Base-by-base conservation (phyloP, 1,140 invertebrate species). In the Anagrus nilaparvatae region DNA sequence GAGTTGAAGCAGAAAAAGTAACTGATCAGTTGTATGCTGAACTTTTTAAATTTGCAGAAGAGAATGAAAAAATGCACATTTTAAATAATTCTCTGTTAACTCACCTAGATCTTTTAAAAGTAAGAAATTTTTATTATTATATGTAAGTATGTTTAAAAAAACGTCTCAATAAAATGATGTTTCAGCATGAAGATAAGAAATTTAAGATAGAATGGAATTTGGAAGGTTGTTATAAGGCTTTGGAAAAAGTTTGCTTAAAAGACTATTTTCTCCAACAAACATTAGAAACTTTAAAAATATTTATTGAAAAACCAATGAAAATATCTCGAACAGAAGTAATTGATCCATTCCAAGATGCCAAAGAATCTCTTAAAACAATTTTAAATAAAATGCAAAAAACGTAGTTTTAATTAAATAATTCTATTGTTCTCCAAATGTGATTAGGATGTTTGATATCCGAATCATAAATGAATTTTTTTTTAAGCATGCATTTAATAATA, bases 31-130 rank as follows among this genome's bases (percentile, higher is more conserved):
- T 85, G 10, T 79, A 76, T 41, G 63, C 69, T 44, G 69, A 77
- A 40, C 54, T 79, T 10, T 78, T 81, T 51, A 63, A 65, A 5
- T 72, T 71, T 56, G 74, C 73, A 2, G 49, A 66, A 34, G 59
- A 63, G 20, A 60, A 58, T n/a, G 59, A 74, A 40, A 52, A 69
- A 46, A 56, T 70, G 25, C 65, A 73, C 1, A 51, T 65, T 25
- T 64, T 83, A 3, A 73, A 76, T 43, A 85, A 87, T 54, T 65
- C 67, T 37, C 57, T 84, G 16, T 60, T 86, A 3, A 74, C 82
- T 10, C 69, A 76, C 54, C 58, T 86, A 40, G 81, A 79, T 18
- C 63, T 87, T 13, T 65, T 87, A 29, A 85, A 84, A 61, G 78
- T 78, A 65, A 52, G 36, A 51, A 14, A 28, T 13, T 0, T 25